Evolutionary conservation across 2,888 invertebrate species (phyloP).

Genomic region (Lasioglossum malachurum): DNA sequence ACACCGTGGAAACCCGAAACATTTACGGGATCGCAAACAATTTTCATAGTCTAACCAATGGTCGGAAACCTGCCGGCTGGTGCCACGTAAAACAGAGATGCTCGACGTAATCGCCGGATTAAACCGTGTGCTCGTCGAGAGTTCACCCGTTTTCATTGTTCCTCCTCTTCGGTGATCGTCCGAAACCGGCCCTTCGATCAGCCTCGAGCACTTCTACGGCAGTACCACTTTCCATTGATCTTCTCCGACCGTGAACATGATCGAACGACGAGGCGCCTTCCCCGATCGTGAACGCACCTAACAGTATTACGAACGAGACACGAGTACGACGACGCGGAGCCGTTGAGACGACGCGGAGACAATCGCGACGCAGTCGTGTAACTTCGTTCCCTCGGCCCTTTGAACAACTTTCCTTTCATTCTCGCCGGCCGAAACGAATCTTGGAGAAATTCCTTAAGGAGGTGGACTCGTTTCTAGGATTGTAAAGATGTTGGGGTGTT

Average conservation of each 20-base stretch:
- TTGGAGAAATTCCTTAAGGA: background rate
- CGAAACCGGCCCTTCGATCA: background rate
- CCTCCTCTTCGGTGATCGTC: background rate
- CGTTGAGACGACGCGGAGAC: conserved; percentile 64
- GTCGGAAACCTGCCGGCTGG: background rate
- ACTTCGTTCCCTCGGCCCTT: conserved; percentile 42
- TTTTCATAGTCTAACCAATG: too few relatives aligned
- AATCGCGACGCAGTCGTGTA: conserved; percentile 64
- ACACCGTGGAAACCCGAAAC: background rate
- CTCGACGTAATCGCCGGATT: background rate
- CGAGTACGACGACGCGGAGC: conserved; percentile 26
- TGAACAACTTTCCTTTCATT: background rate
- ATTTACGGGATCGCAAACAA: background rate
- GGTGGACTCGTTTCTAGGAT: too few relatives aligned
- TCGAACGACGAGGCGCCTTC: conserved; percentile 44
- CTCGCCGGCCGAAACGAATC: background rate
- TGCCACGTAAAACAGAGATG: background rate
- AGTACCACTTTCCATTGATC: background rate
- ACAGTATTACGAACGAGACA: conserved; percentile 51
- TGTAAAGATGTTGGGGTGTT: too few relatives aligned
- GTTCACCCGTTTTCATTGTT: background rate
- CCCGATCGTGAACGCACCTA: conserved; percentile 35
- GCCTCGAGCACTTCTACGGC: background rate
- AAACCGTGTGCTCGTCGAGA: background rate
- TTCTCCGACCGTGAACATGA: background rate